Evolutionary conservation across 2,797 vertebrate species (phyloP).

Genomic region (Coilia nasus): DNA sequence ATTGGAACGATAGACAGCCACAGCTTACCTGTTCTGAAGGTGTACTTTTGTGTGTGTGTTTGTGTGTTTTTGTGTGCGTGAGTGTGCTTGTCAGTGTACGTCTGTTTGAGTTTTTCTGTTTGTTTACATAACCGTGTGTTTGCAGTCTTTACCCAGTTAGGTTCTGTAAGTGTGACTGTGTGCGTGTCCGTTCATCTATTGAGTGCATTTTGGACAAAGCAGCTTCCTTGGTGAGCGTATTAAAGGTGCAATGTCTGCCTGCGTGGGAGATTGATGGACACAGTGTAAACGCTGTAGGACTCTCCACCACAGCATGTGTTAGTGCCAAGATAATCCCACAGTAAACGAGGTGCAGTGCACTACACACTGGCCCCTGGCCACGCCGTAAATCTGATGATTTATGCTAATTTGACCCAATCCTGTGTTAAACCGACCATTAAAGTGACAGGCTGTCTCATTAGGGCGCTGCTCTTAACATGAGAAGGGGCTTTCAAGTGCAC

Average conservation of each 20-base stretch:
- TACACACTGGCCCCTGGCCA: conserved; percentile 46
- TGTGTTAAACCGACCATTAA: conserved; percentile 52
- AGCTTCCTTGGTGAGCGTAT: not conserved
- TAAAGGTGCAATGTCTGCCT: conserved; percentile 20
- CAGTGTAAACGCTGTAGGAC: conserved; percentile 2
- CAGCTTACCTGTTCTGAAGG: not conserved
- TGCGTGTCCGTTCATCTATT: conserved; percentile 64
- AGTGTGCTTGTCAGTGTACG: conserved; percentile 45
- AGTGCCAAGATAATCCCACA: conserved; percentile 47
- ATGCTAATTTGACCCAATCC: conserved; percentile 53
- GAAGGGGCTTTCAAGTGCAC: conserved; percentile 35
- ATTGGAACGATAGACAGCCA: not conserved
- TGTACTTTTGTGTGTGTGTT: conserved; percentile 35
- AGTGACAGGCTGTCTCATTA: conserved; percentile 49
- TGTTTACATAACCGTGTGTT: conserved; percentile 62
- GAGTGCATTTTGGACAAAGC: not conserved
- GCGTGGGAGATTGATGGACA: not conserved
- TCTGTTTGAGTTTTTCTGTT: conserved; percentile 45
- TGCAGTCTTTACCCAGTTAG: conserved; percentile 17
- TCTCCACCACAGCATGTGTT: not conserved
- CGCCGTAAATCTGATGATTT: conserved; percentile 53
- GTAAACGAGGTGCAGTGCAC: conserved; percentile 49
- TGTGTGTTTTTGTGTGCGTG: conserved; percentile 51
- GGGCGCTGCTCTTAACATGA: conserved; percentile 48
- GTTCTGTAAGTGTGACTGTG: conserved; percentile 43